Percentiles rank a stretch among this genome's conserved stretches.
phyloP scores from a whole-genome alignment of 2,113 vertebrate genomes.

The Bujurquina vittata region DNA sequence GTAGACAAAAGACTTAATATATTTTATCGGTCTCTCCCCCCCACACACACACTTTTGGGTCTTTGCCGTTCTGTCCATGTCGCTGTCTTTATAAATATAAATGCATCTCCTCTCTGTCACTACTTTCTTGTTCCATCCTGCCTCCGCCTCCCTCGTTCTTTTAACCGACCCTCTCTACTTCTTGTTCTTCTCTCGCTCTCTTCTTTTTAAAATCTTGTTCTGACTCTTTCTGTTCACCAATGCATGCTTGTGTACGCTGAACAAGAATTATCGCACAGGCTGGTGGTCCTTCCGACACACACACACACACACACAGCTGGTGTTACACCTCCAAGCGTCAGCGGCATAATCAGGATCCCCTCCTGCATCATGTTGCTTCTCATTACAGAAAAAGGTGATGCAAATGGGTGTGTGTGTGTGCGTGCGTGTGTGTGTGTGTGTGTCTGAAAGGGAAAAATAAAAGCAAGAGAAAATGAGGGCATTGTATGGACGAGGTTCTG shows the following conservation, averaged over 20 bases:
- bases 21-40: neutral
- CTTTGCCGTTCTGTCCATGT: neutral
- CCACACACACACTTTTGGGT: neutral
- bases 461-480: neutral
- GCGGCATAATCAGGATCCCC: slow-evolving; percentile 26
- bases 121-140: neutral
- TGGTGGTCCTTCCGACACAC: slow-evolving; percentile 2
- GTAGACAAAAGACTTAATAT: neutral
- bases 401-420: neutral
- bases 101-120: neutral
- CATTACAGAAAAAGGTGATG: slow-evolving; percentile 22
- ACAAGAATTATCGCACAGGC: slow-evolving; percentile 34
- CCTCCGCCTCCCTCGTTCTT: neutral
- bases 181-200: neutral
- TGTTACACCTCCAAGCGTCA: slow-evolving; percentile 16
- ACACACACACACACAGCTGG: neutral
- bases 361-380: slow-evolving; percentile 34
- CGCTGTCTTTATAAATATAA: neutral
- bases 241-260: slow-evolving; percentile 18
- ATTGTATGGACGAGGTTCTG: neutral
- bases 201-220: neutral
- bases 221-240: neutral
- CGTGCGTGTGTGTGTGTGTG: neutral
- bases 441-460: neutral
- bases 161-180: neutral